Evolutionary conservation across 2,113 vertebrate genomes (phyloP).

Genomic region (Austrofundulus limnaeus): DNA sequence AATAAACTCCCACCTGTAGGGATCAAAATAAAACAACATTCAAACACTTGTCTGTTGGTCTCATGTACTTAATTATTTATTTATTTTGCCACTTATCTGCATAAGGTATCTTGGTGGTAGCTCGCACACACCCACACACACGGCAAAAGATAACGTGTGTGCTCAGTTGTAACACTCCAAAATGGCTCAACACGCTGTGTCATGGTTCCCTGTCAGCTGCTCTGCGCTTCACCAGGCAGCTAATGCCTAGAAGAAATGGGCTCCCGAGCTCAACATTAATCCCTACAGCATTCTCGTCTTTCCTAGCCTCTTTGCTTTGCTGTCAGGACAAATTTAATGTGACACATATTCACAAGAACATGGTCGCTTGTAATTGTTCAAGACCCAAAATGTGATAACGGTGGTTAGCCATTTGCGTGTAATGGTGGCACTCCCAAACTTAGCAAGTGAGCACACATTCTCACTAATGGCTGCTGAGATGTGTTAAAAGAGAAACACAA

Average conservation of each 20-base stretch:
- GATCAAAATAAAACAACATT: not conserved
- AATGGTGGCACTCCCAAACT: slow-evolving; percentile 37
- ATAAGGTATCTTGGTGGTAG: slow-evolving; percentile 20
- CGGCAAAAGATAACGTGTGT: slow-evolving; percentile 35
- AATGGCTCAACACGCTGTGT: slow-evolving; percentile 62
- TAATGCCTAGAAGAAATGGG: slow-evolving; percentile 75
- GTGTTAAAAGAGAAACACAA: slow-evolving; percentile 61
- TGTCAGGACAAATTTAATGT: slow-evolving; percentile 71
- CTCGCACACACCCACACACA: slow-evolving; percentile 7
- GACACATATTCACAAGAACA: slow-evolving; percentile 76
- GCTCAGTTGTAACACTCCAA: slow-evolving; percentile 52
- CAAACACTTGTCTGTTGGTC: not conserved
- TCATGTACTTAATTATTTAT: not conserved
- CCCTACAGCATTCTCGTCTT: slow-evolving; percentile 66
- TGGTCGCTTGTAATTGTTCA: slow-evolving; percentile 68
- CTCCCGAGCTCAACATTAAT: slow-evolving; percentile 69
- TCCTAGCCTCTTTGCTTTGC: slow-evolving; percentile 59
- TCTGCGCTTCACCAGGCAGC: slow-evolving; percentile 70
- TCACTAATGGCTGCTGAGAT: slow-evolving; percentile 61
- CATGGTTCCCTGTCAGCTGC: slow-evolving; percentile 68
- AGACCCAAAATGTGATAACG: slow-evolving; percentile 58
- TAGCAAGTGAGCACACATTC: slow-evolving; percentile 40
- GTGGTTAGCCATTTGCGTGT: slow-evolving; percentile 52
- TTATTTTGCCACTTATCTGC: not conserved
- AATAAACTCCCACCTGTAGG: not conserved